phyloP scores from a whole-genome alignment of 2,113 vertebrate species.

The Acrocephalus arundinaceus region DNA sequence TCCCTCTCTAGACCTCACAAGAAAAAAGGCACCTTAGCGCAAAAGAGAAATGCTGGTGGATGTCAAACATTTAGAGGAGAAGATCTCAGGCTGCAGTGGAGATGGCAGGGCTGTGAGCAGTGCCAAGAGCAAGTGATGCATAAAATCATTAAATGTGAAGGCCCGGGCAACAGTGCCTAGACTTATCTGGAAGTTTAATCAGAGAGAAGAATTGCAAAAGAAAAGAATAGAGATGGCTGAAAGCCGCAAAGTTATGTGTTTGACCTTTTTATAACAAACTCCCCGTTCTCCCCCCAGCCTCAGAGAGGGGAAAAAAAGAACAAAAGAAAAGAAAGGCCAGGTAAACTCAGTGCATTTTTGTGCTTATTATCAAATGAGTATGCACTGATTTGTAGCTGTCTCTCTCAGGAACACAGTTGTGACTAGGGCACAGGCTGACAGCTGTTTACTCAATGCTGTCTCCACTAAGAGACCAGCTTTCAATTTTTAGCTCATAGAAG shows the following conservation, averaged over 20 bases:
- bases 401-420: neutral
- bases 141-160: constrained; percentile 73
- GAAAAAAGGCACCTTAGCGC: neutral
- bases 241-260: constrained; percentile 65
- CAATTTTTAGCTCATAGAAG: neutral
- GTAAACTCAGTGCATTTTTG: constrained; percentile 46
- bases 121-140: constrained; percentile 59
- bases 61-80: constrained; percentile 27
- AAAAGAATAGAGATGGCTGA: constrained; percentile 69
- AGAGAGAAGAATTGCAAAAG: constrained; percentile 73
- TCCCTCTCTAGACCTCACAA: neutral
- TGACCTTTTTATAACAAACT: constrained; percentile 68
- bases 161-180: constrained; percentile 58
- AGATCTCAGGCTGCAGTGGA: constrained; percentile 39
- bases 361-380: constrained; percentile 31
- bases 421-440: neutral
- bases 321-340: neutral
- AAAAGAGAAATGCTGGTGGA: constrained; percentile 23
- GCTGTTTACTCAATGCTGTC: neutral
- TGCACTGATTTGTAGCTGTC: neutral
- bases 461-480: neutral
- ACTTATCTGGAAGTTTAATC: constrained; percentile 71
- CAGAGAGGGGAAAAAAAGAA: neutral
- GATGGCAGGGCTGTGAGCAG: constrained; percentile 50
- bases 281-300: neutral